Conservation (phyloP, 1,140 invertebrate genomes). For the Palaemon carinicauda region DNA sequence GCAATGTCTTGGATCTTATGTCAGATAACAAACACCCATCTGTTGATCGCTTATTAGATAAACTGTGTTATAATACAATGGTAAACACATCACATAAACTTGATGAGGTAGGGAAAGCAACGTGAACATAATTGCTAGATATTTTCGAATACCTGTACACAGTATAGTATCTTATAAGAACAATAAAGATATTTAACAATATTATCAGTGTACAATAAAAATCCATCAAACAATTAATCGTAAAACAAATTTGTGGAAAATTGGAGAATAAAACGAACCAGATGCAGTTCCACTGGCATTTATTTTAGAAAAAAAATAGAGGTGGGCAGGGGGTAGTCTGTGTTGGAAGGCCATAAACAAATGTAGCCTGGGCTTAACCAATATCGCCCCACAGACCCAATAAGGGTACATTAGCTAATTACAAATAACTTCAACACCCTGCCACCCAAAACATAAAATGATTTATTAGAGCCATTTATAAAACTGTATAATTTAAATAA, state of each 20-base stretch:
- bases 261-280: neutral
- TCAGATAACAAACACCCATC: too few relatives aligned
- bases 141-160: too few relatives aligned
- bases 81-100: too few relatives aligned
- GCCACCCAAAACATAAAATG: constrained; percentile 22
- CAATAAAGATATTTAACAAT: too few relatives aligned
- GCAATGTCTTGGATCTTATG: too few relatives aligned
- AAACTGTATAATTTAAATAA: constrained; percentile 51
- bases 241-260: neutral
- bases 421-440: constrained; percentile 34
- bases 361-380: constrained; percentile 60
- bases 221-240: neutral
- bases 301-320: constrained; percentile 42
- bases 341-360: constrained; percentile 61
- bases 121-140: too few relatives aligned
- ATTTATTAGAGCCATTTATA: constrained; percentile 48
- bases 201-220: too few relatives aligned
- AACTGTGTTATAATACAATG: too few relatives aligned
- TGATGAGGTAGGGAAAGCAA: too few relatives aligned
- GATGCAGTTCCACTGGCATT: constrained; percentile 27
- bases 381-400: constrained; percentile 59
- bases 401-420: constrained; percentile 21
- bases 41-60: too few relatives aligned
- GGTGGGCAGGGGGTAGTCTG: constrained; percentile 43
- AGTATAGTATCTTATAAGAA: too few relatives aligned